These are phyloP conservation scores for Cavia aperea DNA, from an alignment of 2,113 vertebrate genomes.

Conservation along the genomic window DNA sequence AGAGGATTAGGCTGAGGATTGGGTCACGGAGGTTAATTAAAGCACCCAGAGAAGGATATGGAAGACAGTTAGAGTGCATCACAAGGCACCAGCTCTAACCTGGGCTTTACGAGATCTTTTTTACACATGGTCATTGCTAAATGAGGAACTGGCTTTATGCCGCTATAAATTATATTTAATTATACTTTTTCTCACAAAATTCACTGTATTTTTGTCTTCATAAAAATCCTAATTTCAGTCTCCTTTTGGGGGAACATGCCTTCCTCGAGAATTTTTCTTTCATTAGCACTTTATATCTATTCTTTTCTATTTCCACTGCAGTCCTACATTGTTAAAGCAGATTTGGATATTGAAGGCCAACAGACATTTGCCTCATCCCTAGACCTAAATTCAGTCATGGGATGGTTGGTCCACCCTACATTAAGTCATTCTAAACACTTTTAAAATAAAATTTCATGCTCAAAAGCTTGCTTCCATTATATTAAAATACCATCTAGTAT, in stretches of 20 bases:
- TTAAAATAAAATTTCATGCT: not conserved
- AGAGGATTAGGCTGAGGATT: slow-evolving; percentile 26
- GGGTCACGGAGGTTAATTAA: slow-evolving; percentile 70
- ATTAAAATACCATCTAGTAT: not conserved
- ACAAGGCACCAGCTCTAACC: slow-evolving; percentile 36
- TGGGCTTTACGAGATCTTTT: slow-evolving; percentile 28
- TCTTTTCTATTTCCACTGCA: not conserved
- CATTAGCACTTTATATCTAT: not conserved
- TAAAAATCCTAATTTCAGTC: slow-evolving; percentile 41
- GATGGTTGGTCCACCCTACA: not conserved
- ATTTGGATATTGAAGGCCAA: not conserved
- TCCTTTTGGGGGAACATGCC: slow-evolving; percentile 15
- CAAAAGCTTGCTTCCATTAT: not conserved
- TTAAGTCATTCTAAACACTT: not conserved
- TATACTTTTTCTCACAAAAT: slow-evolving; percentile 4
- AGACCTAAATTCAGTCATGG: not conserved
- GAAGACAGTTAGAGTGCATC: slow-evolving; percentile 50
- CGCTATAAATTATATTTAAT: slow-evolving; percentile 54
- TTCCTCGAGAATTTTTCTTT: not conserved
- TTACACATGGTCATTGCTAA: slow-evolving; percentile 50
- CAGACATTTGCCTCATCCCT: not conserved
- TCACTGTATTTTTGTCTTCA: slow-evolving; percentile 40
- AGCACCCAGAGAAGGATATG: slow-evolving; percentile 40
- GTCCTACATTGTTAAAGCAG: not conserved
- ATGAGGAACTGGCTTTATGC: slow-evolving; percentile 47